phyloP scores from a whole-genome alignment of 2,888 invertebrate species.

The Dynastes maya region DNA sequence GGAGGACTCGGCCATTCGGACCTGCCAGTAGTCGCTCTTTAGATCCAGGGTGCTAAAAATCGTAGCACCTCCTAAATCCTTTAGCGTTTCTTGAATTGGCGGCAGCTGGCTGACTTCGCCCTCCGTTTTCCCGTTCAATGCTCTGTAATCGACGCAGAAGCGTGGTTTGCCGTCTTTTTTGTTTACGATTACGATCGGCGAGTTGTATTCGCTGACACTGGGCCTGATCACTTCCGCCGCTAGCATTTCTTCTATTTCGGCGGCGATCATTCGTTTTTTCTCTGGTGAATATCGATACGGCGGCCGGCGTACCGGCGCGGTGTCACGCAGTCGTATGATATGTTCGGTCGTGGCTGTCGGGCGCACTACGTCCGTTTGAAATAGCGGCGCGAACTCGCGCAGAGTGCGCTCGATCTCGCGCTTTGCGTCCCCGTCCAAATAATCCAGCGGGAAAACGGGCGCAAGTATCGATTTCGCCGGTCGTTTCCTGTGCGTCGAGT shows the following conservation, averaged over 20 bases:
- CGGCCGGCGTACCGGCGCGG: no score
- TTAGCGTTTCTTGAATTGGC: conserved; percentile 34
- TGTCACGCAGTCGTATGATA: conserved; percentile 5
- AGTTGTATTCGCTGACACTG: conserved; percentile 53
- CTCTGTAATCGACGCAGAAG: conserved; percentile 57
- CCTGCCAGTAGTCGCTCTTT: conserved; percentile 62
- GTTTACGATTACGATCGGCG: conserved; percentile 54
- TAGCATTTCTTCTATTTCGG: conserved; percentile 56
- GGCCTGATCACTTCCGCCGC: conserved; percentile 56
- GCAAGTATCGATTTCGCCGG: no score
- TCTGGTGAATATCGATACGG: conserved; percentile 56
- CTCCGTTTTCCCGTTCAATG: conserved; percentile 52
- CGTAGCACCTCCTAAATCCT: conserved; percentile 57
- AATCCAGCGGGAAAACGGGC: no score
- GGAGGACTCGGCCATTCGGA: conserved; percentile 56
- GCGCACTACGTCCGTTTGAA: background rate
- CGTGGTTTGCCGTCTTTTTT: conserved; percentile 56
- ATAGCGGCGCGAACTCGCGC: background rate
- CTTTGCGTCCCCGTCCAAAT: background rate
- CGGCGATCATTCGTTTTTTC: conserved; percentile 52
- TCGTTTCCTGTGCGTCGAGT: no score
- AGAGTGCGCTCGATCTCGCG: background rate
- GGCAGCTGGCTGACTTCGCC: conserved; percentile 52
- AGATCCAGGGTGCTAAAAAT: conserved; percentile 62
- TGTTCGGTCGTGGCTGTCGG: conserved; percentile 20